These are phyloP conservation scores for Tetrapedia diversipes DNA, from an alignment of 2,888 invertebrate genomes.

Conservation along the genomic window DNA sequence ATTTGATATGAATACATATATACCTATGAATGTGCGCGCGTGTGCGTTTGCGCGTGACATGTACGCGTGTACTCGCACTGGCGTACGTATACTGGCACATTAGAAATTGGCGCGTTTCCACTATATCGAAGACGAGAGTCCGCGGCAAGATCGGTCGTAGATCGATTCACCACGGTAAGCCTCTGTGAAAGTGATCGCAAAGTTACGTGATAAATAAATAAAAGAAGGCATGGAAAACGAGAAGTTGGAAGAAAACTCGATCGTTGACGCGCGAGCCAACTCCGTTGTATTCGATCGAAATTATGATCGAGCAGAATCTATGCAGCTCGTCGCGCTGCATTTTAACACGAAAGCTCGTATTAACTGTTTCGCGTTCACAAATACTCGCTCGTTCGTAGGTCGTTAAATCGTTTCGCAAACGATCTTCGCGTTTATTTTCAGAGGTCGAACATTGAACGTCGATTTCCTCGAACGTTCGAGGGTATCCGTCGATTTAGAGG, in stretches of 20 bases:
- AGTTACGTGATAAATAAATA: slow-evolving; percentile 22
- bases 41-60: not conserved
- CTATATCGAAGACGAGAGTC: slow-evolving; percentile 53
- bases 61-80: slow-evolving; percentile 20
- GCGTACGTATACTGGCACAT: slow-evolving; percentile 69
- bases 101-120: slow-evolving; percentile 63
- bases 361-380: not conserved
- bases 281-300: not conserved
- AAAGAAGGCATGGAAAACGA: slow-evolving; percentile 21
- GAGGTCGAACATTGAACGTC: not conserved
- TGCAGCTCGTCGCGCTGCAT: too few species aligned
- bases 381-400: not conserved
- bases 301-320: not conserved
- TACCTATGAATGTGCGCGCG: not conserved
- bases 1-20: not conserved
- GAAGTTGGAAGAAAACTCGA: not conserved
- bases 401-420: too few species aligned
- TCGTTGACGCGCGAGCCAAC: not conserved
- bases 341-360: too few species aligned
- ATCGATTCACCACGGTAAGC: slow-evolving; percentile 51
- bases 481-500: not conserved
- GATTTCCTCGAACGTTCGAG: not conserved
- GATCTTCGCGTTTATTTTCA: too few species aligned
- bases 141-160: slow-evolving; percentile 31
- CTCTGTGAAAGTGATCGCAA: slow-evolving; percentile 46